These are phyloP conservation scores for Sycophaga agraensis DNA, from an alignment of 1,140 invertebrate genomes.

Conservation along the genomic window DNA sequence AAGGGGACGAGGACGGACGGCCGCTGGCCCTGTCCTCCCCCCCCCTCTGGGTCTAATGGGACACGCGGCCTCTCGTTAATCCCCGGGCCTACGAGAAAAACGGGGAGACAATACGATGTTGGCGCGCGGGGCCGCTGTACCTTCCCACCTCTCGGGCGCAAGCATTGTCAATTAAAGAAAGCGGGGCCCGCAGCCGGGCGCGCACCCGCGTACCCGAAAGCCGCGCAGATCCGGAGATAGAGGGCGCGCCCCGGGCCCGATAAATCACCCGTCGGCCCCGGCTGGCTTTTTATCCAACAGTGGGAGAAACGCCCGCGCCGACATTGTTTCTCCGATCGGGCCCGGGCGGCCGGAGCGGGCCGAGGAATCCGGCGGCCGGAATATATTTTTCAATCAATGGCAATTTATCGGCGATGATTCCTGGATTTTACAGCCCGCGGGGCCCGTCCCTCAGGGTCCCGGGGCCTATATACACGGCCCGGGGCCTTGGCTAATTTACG, in stretches of 20 bases:
- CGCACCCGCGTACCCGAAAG: neutral
- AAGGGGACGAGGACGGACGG: too few relatives aligned
- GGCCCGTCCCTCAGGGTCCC: too few relatives aligned
- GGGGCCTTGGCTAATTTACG: slow-evolving; percentile 11
- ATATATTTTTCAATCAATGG: slow-evolving; percentile 32
- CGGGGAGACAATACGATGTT: slow-evolving; percentile 49
- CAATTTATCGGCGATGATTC: slow-evolving; percentile 30
- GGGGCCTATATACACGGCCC: too few relatives aligned
- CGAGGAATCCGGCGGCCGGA: slow-evolving; percentile 10
- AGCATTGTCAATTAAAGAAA: slow-evolving; percentile 32
- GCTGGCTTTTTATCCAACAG: slow-evolving; percentile 53
- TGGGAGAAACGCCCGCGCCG: slow-evolving; percentile 38
- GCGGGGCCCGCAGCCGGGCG: neutral
- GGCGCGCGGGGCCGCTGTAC: slow-evolving; percentile 33
- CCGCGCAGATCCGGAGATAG: slow-evolving; percentile 12
- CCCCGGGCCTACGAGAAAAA: too few relatives aligned
- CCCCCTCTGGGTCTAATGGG: slow-evolving; percentile 38
- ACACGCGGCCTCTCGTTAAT: slow-evolving; percentile 17
- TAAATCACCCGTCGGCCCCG: too few relatives aligned
- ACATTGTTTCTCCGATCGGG: neutral
- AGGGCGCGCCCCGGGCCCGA: too few relatives aligned
- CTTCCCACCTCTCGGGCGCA: slow-evolving; percentile 43
- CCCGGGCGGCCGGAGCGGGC: too few relatives aligned
- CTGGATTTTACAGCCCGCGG: slow-evolving; percentile 23
- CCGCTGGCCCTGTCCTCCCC: too few relatives aligned